Percentiles rank a stretch among this genome's conserved stretches.
phyloP scores from a whole-genome alignment of 2,797 vertebrate species.

The Sebastes umbrosus region DNA sequence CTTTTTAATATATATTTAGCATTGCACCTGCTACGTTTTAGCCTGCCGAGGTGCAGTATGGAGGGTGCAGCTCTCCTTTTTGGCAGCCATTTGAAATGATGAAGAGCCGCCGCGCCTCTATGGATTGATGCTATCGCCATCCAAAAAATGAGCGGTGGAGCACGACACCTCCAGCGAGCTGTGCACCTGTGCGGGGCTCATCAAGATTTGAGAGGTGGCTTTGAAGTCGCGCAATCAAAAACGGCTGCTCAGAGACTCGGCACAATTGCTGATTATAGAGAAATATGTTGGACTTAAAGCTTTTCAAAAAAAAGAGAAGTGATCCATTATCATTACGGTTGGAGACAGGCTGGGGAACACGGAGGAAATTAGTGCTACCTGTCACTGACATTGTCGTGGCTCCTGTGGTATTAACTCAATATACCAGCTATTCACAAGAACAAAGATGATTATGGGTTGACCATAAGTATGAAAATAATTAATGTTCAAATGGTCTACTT shows the following conservation, averaged over 20 bases:
- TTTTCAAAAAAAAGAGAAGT: background rate
- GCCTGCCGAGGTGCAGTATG: slow-evolving; percentile 48
- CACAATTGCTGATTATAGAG: slow-evolving; percentile 8
- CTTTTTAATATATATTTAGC: slow-evolving; percentile 85
- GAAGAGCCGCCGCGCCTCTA: slow-evolving; percentile 52
- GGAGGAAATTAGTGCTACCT: background rate
- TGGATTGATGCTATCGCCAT: slow-evolving; percentile 40
- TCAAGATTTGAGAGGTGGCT: slow-evolving; percentile 17
- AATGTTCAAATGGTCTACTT: background rate
- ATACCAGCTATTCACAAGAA: background rate
- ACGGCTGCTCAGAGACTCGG: background rate
- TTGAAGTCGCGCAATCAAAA: slow-evolving; percentile 14
- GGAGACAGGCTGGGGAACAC: background rate
- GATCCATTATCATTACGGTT: background rate
- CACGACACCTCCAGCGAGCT: slow-evolving; percentile 10
- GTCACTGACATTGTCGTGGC: background rate
- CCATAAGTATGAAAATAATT: background rate
- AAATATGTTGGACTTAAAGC: slow-evolving; percentile 8
- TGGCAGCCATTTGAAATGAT: slow-evolving; percentile 66
- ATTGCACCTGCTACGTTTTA: slow-evolving; percentile 79
- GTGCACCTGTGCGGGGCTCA: slow-evolving; percentile 54
- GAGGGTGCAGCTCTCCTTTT: slow-evolving; percentile 54
- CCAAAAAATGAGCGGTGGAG: slow-evolving; percentile 27
- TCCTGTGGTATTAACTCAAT: background rate
- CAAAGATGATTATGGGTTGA: background rate